These are phyloP conservation scores for Thymallus thymallus DNA, from an alignment of 2,113 vertebrate species.

Conservation along the genomic window DNA sequence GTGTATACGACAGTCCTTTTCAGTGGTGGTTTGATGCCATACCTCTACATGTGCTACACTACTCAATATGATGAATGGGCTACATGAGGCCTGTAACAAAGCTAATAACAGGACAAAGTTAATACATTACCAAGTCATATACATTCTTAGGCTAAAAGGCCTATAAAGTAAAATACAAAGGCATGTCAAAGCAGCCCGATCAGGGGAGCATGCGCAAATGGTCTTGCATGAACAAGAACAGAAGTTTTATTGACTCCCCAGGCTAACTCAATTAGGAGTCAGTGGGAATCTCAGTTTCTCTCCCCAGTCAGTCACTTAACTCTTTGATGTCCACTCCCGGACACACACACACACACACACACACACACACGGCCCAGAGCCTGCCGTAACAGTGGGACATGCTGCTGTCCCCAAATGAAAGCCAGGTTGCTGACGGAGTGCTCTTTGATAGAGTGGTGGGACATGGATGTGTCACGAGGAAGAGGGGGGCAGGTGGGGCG, in stretches of 20 bases:
- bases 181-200: not conserved
- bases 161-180: not conserved
- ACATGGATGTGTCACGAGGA: conserved; percentile 57
- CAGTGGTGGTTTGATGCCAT: no score
- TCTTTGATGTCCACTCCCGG: conserved; percentile 24
- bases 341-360: conserved; percentile 48
- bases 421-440: conserved; percentile 43
- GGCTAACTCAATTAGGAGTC: conserved; percentile 56
- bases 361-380: conserved; percentile 31
- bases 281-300: not conserved
- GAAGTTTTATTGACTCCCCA: conserved; percentile 57
- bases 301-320: not conserved
- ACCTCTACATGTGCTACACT: no score
- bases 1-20: no score
- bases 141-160: not conserved
- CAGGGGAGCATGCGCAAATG: conserved; percentile 14
- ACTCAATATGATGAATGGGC: no score
- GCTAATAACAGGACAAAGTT: conserved; percentile 12
- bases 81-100: conserved; percentile 40
- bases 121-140: no score
- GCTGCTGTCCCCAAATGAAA: conserved; percentile 54
- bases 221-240: conserved; percentile 32
- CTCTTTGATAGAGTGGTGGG: conserved; percentile 48
- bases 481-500: conserved; percentile 51
- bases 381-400: conserved; percentile 29